Conservation (phyloP, 2,888 invertebrate genomes). For the Aricia artaxerxes region DNA sequence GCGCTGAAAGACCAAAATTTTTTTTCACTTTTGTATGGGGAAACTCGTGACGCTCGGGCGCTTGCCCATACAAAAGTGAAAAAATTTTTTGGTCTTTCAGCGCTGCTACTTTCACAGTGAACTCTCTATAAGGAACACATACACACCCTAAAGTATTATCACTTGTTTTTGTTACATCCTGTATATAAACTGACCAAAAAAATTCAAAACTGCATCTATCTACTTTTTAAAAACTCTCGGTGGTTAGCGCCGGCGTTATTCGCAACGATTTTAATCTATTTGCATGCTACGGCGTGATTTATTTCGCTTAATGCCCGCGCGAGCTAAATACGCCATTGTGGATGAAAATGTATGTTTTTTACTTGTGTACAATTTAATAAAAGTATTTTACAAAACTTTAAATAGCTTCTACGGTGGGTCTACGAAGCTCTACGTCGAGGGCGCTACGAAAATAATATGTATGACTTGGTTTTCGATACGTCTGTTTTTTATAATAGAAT, state of each 20-base stretch:
- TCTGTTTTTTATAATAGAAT: neutral
- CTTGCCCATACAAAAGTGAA: no score
- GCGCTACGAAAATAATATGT: neutral
- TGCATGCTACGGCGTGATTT: conserved; percentile 13
- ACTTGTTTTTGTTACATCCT: no score
- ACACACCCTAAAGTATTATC: no score
- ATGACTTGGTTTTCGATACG: neutral
- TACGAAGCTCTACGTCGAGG: neutral
- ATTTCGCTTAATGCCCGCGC: neutral
- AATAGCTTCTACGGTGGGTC: neutral
- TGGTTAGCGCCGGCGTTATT: neutral
- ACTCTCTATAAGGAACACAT: no score
- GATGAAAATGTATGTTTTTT: neutral
- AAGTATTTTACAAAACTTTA: neutral
- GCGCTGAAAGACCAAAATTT: no score
- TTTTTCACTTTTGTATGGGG: no score
- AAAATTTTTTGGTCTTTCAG: no score
- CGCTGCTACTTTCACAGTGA: no score
- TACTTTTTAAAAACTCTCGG: neutral
- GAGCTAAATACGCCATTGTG: neutral
- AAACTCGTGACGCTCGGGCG: no score
- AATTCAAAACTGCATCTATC: neutral
- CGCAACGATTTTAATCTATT: conserved; percentile 23
- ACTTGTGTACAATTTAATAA: neutral
- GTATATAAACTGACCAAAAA: neutral